Evolutionary conservation across 2,888 invertebrate genomes (phyloP), one percentile per base, ranked within the genome.

Genomic region (Cenopis cana): DNA sequence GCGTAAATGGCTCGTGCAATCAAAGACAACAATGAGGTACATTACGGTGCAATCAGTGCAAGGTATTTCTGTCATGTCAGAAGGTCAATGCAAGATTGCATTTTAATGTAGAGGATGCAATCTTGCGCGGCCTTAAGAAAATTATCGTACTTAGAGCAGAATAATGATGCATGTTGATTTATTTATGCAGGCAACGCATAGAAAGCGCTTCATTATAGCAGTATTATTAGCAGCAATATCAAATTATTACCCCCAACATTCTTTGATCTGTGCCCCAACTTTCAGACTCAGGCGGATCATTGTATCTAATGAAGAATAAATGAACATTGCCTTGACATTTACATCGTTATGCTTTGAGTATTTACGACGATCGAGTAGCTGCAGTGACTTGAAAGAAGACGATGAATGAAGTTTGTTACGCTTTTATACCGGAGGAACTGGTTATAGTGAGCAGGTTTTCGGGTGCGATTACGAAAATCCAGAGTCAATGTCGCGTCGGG

Each of bases 401-500:
- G 46, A 46, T 24, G 46, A 60, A 55, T 46, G 69, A n/a, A 46
- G 41, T 41, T 54, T 65, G 69, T 38, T 52, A 52, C 65, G 65
- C 61, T 64, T 64, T 54, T 54, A 38, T 54, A n/a, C 12, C 55
- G 20, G n/a, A 17, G 38, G 56, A 73, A 73, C 69, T 61, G 73
- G 73, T 73, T 69, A 46, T 50, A 49, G 36, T 12, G 66, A 56
- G 54, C 67, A 56, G 38, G 71, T 71, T 69, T 73, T 73, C 46
- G 64, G 61, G n/a, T 56, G 33, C 65, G 65, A 65, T 73, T 73
- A 64, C 73, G 61, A 73, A 69, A 73, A 66, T 66, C 55, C 65
- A 69, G 50, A 56, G 65, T 73, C 73, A 73, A 66, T 73, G 73
- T 73, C 73, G 65, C 38, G 71, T 56, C 60, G 65, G 36, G 73